A percentile compares a stretch with the other conserved stretches of the same genome.
Conservation (phyloP, 2,888 invertebrate species). For the Drosophila planitibia region DNA sequence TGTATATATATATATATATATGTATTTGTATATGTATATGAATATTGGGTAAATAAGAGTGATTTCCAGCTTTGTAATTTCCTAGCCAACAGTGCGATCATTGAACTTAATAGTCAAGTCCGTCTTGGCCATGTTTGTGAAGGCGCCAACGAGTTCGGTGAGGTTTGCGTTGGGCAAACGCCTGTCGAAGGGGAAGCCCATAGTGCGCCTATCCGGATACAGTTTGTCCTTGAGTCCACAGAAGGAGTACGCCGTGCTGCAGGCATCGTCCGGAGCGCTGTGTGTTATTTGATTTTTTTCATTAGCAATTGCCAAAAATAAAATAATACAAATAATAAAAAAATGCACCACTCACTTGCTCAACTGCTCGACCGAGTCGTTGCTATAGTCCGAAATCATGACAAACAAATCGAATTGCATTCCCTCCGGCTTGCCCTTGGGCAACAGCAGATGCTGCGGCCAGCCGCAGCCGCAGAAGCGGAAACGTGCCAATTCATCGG, state of each 20-base stretch:
- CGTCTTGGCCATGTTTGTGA: conserved; percentile 89
- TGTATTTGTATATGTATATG: conserved; percentile 2
- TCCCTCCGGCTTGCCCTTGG: conserved; percentile 90
- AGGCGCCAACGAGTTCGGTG: conserved; percentile 88
- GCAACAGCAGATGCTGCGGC: conserved; percentile 93
- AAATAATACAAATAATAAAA: too few relatives aligned
- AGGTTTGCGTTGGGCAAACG: conserved; percentile 85
- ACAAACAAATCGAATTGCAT: conserved; percentile 90
- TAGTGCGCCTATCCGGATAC: conserved; percentile 89
- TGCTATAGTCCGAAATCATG: conserved; percentile 91
- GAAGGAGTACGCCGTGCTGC: conserved; percentile 89
- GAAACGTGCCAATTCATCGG: conserved; percentile 87
- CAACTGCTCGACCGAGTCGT: conserved; percentile 86
- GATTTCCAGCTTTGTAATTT: background rate
- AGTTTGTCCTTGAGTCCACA: conserved; percentile 89
- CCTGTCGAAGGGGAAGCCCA: conserved; percentile 88
- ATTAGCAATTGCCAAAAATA: background rate
- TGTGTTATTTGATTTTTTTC: background rate
- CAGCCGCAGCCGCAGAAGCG: conserved; percentile 96
- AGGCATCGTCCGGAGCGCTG: conserved; percentile 86
- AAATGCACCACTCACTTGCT: conserved; percentile 84
- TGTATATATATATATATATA: conserved; percentile 11
- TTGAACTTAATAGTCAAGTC: conserved; percentile 88
- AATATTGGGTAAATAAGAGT: conserved; percentile 12
- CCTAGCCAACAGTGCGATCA: conserved; percentile 57